Base-by-base conservation (phyloP, 2,797 vertebrate species). In the Pempheris klunzingeri region DNA sequence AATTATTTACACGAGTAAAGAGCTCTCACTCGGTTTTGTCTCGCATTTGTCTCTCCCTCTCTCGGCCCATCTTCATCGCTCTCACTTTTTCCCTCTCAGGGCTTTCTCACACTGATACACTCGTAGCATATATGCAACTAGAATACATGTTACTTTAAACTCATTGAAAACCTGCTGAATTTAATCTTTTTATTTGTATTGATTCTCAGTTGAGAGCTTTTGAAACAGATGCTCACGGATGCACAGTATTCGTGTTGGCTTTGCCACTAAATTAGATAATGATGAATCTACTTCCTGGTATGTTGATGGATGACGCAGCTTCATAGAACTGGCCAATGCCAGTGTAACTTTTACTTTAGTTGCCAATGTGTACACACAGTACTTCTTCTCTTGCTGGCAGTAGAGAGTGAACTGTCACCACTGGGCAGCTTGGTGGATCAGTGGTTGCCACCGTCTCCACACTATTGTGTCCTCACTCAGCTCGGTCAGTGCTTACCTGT, bases 1-100 rank as follows among this genome's bases (percentile, higher is more conserved):
- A 87, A 90, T 89, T 87, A 91, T 91, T 92, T 82, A 91, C 69
- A 54, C 38, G 12, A 49, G 63, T 70, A 57, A 80, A 87, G 60
- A 87, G 81, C 80, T 88, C 84, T 75, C n/a, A 30, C 54, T 67
- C 52, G 22, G 22, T 72, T 85, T 77, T 72, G 49, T 63, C 54
- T 53, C 20, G 20, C 50, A n/a, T 71, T 81, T 50, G 38, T 64
- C 61, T 59, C 30, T 22, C 20, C 54, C 22, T 72, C 41, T 41
- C 26, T 68, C 64, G 20, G 15, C 74, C 66, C 43, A 11, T 70
- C 71, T 54, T 32, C 26, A 32, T 54, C 41, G 13, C 74, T 22
- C 78, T 55, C 18, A 34, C 24, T 47, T 39, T 20, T 44, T 79
- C 61, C 7, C 22, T 66, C 58, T 43, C 73, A 17, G 52, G n/a